Evolutionary conservation across 2,113 vertebrate species (phyloP).

Genomic region (Pseudorectes ferrugineus): DNA sequence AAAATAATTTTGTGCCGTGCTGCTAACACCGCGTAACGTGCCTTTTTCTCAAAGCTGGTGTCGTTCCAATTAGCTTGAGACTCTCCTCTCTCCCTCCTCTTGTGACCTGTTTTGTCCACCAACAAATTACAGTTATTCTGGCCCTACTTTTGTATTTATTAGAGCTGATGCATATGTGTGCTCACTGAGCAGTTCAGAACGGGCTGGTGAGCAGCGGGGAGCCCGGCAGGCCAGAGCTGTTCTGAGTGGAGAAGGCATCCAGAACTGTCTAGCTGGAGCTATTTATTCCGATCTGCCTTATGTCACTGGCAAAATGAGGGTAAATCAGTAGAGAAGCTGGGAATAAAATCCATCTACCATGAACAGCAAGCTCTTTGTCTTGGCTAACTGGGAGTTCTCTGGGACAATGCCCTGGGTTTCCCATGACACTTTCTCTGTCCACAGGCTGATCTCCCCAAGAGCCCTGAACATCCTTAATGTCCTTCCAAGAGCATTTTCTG

Average conservation of each 20-base stretch:
- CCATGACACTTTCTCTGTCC: background rate
- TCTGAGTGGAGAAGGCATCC: conserved; percentile 8
- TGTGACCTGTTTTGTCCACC: background rate
- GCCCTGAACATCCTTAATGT: background rate
- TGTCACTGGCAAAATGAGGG: background rate
- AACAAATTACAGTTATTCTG: background rate
- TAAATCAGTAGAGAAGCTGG: background rate
- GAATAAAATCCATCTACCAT: background rate
- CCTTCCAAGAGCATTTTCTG: background rate
- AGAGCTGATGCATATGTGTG: background rate
- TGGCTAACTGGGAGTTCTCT: background rate
- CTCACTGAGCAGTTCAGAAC: background rate
- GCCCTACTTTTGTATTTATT: background rate
- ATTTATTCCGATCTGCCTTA: conserved; percentile 14
- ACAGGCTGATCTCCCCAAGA: background rate
- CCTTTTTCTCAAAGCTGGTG: background rate
- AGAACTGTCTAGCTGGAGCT: background rate
- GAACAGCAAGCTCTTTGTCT: background rate
- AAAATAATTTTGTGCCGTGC: background rate
- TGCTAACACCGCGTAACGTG: background rate
- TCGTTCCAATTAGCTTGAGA: background rate
- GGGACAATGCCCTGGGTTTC: background rate
- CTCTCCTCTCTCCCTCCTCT: background rate
- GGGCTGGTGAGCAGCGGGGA: background rate
- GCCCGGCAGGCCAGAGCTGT: background rate